A percentile compares a stretch with the other conserved stretches of the same genome.
phyloP scores from a whole-genome alignment of 2,113 vertebrate species.

The Esox niger region DNA sequence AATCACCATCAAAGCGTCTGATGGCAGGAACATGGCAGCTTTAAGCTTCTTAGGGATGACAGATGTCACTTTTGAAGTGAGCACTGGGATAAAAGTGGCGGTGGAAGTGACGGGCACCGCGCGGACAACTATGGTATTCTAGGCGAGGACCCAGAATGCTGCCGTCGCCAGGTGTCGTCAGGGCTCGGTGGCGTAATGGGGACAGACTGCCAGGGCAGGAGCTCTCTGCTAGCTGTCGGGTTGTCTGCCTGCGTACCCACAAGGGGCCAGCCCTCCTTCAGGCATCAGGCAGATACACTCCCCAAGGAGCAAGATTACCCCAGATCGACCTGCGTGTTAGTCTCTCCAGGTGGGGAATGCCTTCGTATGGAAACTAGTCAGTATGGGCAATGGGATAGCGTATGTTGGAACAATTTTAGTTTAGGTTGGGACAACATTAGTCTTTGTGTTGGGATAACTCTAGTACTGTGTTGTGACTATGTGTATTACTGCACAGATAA shows the following conservation, averaged over 20 bases:
- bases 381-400: too few relatives aligned
- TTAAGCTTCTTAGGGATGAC: constrained; percentile 80
- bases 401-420: too few relatives aligned
- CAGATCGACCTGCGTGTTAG: too few relatives aligned
- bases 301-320: too few relatives aligned
- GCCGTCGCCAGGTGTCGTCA: constrained; percentile 65
- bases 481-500: too few relatives aligned
- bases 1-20: constrained; percentile 79
- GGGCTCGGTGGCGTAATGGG: constrained; percentile 59
- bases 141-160: not conserved
- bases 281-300: constrained; percentile 43
- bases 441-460: too few relatives aligned
- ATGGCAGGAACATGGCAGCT: constrained; percentile 75
- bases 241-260: constrained; percentile 54
- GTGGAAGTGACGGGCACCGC: constrained; percentile 65
- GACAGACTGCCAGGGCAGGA: constrained; percentile 61
- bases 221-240: constrained; percentile 56
- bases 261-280: constrained; percentile 44
- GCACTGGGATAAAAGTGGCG: constrained; percentile 75
- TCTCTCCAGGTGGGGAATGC: too few relatives aligned
- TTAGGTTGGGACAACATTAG: too few relatives aligned
- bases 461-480: too few relatives aligned
- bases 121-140: constrained; percentile 60
- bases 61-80: constrained; percentile 79
- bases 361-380: too few relatives aligned